A percentile compares a stretch with the other conserved stretches of the same genome.
These are phyloP conservation scores for Emberiza fucata DNA, from an alignment of 2,113 vertebrate species.

Conservation along the genomic window DNA sequence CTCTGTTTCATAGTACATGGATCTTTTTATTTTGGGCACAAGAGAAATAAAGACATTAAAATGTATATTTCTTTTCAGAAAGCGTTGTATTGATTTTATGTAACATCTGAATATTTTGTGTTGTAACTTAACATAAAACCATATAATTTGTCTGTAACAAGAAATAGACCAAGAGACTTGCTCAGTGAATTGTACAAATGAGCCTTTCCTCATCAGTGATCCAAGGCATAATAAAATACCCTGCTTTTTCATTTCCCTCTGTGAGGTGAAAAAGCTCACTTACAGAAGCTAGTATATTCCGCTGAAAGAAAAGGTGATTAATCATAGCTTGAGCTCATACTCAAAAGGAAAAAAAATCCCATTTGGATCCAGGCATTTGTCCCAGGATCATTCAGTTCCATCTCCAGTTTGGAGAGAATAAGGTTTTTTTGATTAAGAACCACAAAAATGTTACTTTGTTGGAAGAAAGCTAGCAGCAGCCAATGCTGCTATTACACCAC, in stretches of 20 bases:
- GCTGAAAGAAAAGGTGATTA: slow-evolving; percentile 15
- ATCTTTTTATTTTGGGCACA: background rate
- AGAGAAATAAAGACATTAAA: slow-evolving; percentile 20
- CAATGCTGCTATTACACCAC: background rate
- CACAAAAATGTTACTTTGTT: background rate
- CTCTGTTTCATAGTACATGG: background rate
- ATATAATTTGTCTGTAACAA: slow-evolving; percentile 4
- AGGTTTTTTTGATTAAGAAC: background rate
- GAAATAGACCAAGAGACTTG: slow-evolving; percentile 26
- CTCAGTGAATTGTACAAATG: slow-evolving; percentile 47
- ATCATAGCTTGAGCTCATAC: background rate
- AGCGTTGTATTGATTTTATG: background rate
- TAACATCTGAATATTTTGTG: background rate
- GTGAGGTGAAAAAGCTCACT: background rate
- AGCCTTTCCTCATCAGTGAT: slow-evolving; percentile 46
- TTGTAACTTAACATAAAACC: background rate
- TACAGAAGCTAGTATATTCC: background rate
- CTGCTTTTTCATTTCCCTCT: background rate
- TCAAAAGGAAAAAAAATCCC: background rate
- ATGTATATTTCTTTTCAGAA: slow-evolving; percentile 1
- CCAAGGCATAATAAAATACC: slow-evolving; percentile 12
- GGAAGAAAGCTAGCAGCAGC: background rate
- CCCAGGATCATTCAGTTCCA: background rate
- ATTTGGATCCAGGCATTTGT: background rate
- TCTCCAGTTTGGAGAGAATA: background rate